Evolutionary conservation across 2,113 vertebrate species (phyloP).

Genomic region (Motacilla tschutschensis): DNA sequence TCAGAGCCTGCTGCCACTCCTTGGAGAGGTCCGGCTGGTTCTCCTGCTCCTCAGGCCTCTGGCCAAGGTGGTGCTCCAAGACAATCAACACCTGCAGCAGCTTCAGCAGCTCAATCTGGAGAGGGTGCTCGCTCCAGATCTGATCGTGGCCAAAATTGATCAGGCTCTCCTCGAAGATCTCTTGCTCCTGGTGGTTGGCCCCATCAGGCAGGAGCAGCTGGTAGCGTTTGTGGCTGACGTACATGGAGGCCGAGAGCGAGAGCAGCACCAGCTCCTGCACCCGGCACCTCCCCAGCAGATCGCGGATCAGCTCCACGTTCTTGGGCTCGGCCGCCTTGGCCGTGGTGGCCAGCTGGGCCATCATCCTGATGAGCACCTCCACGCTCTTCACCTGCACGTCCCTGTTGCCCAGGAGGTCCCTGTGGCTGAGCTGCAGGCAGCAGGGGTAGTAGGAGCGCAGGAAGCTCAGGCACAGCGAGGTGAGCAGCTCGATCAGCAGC

Average conservation of each 20-base stretch:
- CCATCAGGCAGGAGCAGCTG: conserved; percentile 22
- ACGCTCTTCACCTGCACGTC: conserved; percentile 96
- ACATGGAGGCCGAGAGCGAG: conserved; percentile 90
- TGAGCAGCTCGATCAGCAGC: conserved; percentile 87
- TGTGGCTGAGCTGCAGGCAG: conserved; percentile 79
- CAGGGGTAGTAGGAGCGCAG: conserved; percentile 91
- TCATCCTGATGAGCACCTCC: conserved; percentile 85
- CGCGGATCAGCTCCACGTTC: conserved; percentile 70
- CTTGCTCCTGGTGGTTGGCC: conserved; percentile 38
- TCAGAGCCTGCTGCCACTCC: conserved; percentile 89
- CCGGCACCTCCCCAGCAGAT: conserved; percentile 81
- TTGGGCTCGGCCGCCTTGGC: conserved; percentile 70
- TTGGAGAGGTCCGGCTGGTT: conserved; percentile 77
- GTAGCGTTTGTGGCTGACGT: conserved; percentile 79
- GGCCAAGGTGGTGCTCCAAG: conserved; percentile 85
- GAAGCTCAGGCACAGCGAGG: conserved; percentile 88
- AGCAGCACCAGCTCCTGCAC: conserved; percentile 91
- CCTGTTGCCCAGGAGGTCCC: conserved; percentile 86
- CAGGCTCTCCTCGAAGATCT: conserved; percentile 84
- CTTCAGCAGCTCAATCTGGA: conserved; percentile 92
- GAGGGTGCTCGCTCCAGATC: conserved; percentile 88
- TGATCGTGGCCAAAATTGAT: conserved; percentile 84
- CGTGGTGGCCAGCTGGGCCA: conserved; percentile 76
- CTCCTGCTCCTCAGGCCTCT: conserved; percentile 69
- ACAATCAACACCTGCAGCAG: conserved; percentile 90